Percentiles rank a stretch among this genome's conserved stretches.
Conservation (phyloP, 2,797 vertebrate genomes). For the Chelidonichthys spinosus region DNA sequence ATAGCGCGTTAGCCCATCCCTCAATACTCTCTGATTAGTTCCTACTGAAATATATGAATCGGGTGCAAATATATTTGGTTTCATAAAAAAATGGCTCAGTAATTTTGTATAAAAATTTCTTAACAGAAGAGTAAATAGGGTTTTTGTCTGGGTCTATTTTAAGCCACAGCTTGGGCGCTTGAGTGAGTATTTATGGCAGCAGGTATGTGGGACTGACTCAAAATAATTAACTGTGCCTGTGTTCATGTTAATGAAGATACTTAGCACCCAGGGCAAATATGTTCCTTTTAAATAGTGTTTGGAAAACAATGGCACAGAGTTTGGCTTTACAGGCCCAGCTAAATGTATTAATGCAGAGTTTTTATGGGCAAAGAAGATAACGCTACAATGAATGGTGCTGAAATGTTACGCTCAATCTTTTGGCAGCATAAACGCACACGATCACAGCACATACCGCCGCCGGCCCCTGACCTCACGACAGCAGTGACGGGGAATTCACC, state of each 20-base stretch:
- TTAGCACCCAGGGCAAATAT: not conserved
- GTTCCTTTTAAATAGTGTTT: not conserved
- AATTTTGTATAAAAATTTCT: not conserved
- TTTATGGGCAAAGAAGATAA: not conserved
- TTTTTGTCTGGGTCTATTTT: conserved; percentile 23
- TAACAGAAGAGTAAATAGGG: not conserved
- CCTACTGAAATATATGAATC: too few species aligned
- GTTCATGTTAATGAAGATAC: conserved; percentile 19
- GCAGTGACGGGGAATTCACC: too few species aligned
- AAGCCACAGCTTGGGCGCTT: conserved; percentile 4
- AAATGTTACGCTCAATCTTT: too few species aligned
- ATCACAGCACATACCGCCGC: too few species aligned
- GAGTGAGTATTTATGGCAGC: conserved; percentile 20
- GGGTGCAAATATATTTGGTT: too few species aligned
- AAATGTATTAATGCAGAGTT: not conserved
- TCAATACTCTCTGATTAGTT: too few species aligned
- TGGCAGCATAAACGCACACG: too few species aligned
- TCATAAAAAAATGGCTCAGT: too few species aligned
- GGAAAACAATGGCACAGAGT: not conserved
- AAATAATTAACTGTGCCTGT: conserved; percentile 14
- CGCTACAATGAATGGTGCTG: too few species aligned
- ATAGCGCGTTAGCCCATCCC: not conserved
- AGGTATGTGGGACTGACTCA: conserved; percentile 6
- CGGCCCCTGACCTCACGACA: too few species aligned
- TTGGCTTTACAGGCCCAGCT: not conserved